Percentiles rank a stretch among this genome's conserved stretches.
Conservation (phyloP, 2,113 vertebrate species). For the Solea solea region DNA sequence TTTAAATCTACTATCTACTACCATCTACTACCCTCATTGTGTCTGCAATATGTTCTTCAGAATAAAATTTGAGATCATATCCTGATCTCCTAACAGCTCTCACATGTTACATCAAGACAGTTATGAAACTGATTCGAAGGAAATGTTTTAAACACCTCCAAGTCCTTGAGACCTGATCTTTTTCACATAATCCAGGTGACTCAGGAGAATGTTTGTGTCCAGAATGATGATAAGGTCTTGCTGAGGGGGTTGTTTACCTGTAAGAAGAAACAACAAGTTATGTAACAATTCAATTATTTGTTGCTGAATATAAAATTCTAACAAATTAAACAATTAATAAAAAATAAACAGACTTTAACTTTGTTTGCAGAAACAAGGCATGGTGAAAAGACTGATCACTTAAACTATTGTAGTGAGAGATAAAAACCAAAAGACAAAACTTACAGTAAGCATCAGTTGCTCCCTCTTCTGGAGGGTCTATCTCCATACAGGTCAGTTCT, state of each 20-base stretch:
- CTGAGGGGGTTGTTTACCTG: conserved; percentile 72
- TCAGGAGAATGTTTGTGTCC: conserved; percentile 95
- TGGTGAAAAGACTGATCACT: not conserved
- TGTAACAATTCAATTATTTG: not conserved
- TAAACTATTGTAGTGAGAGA: not conserved
- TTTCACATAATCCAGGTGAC: conserved; percentile 90
- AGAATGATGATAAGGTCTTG: conserved; percentile 86
- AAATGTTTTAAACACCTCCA: conserved; percentile 78
- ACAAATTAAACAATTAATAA: not conserved
- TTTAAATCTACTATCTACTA: too few species aligned
- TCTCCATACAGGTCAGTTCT: conserved; percentile 92
- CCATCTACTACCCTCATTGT: too few species aligned
- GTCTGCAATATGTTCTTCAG: too few species aligned
- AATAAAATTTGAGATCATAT: too few species aligned
- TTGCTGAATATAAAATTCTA: not conserved
- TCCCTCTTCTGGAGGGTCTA: conserved; percentile 85
- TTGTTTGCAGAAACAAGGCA: not conserved
- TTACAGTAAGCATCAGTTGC: conserved; percentile 73
- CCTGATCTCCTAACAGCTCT: too few species aligned
- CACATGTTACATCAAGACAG: too few species aligned
- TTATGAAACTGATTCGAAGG: too few species aligned
- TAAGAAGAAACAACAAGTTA: conserved; percentile 25
- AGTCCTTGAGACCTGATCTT: conserved; percentile 84
- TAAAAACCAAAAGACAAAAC: not conserved
- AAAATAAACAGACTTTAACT: not conserved